These are phyloP conservation scores for Mythimna pallens DNA, from an alignment of 2,888 invertebrate genomes.

Conservation along the genomic window DNA sequence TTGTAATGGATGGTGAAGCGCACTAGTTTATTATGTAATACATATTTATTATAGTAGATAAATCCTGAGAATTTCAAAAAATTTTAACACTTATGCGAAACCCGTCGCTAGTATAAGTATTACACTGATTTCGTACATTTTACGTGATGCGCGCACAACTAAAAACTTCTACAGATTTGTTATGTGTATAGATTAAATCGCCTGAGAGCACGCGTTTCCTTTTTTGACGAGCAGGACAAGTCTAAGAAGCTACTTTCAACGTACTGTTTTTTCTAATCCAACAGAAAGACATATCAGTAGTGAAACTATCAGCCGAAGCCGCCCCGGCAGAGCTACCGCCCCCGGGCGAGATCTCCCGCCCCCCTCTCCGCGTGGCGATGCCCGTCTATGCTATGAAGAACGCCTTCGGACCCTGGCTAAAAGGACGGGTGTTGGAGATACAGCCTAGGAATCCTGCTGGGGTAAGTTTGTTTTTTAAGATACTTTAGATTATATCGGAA, in stretches of 20 bases:
- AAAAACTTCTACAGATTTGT: no score
- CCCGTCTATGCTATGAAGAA: constrained; percentile 92
- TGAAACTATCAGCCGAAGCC: constrained; percentile 78
- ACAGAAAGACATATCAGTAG: constrained; percentile 83
- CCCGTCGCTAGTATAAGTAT: no score
- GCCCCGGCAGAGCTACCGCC: constrained; percentile 90
- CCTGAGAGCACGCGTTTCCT: no score
- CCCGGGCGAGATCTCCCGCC: constrained; percentile 86
- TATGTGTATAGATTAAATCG: no score
- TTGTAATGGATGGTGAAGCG: no score
- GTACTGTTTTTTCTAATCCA: not conserved
- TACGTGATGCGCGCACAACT: no score
- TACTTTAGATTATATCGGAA: not conserved
- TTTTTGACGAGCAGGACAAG: no score
- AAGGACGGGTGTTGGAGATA: constrained; percentile 88
- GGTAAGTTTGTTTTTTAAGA: constrained; percentile 28
- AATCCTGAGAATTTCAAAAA: no score
- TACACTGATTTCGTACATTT: no score
- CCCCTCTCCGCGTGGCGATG: constrained; percentile 85
- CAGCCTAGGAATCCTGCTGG: constrained; percentile 68
- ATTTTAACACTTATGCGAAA: no score
- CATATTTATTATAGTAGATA: no score
- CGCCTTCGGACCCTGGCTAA: constrained; percentile 92
- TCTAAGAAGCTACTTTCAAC: not conserved
- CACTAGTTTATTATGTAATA: no score